Percentiles rank a stretch among this genome's conserved stretches.
phyloP scores from a whole-genome alignment of 2,797 vertebrate genomes.

The Epinephelus coioides region DNA sequence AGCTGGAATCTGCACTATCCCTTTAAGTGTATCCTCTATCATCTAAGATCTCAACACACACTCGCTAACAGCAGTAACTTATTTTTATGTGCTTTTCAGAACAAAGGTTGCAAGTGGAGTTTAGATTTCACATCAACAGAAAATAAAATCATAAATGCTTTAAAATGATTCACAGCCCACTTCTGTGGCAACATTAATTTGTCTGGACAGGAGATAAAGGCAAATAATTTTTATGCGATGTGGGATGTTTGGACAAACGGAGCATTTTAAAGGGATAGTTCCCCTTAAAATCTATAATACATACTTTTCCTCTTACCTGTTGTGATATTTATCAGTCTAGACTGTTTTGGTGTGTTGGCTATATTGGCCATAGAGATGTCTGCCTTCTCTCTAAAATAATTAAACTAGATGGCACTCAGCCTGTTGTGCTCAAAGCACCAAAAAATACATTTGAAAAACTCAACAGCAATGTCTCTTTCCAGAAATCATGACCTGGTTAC shows the following conservation, averaged over 20 bases:
- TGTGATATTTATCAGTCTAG: too few species aligned
- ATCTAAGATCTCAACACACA: neutral
- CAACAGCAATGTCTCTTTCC: too few species aligned
- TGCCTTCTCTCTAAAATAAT: too few species aligned
- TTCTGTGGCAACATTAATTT: neutral
- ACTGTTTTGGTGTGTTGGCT: too few species aligned
- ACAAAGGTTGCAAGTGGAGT: conserved; percentile 28
- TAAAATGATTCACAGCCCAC: conserved; percentile 21
- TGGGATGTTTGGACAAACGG: neutral
- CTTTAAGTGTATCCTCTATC: conserved; percentile 1
- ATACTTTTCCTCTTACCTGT: too few species aligned
- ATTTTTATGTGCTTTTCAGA: conserved; percentile 19
- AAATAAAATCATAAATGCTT: conserved; percentile 37
- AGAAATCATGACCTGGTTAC: too few species aligned
- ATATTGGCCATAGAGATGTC: too few species aligned
- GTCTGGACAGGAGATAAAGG: conserved; percentile 6
- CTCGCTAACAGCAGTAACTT: neutral
- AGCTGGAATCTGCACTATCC: neutral
- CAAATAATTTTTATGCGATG: neutral
- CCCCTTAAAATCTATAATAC: too few species aligned
- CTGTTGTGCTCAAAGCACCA: too few species aligned
- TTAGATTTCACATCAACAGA: conserved; percentile 37
- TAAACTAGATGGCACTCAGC: too few species aligned
- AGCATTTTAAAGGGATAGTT: neutral
- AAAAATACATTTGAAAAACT: too few species aligned